Conservation (phyloP, 2,113 vertebrate genomes). For the Pseudorectes ferrugineus region DNA sequence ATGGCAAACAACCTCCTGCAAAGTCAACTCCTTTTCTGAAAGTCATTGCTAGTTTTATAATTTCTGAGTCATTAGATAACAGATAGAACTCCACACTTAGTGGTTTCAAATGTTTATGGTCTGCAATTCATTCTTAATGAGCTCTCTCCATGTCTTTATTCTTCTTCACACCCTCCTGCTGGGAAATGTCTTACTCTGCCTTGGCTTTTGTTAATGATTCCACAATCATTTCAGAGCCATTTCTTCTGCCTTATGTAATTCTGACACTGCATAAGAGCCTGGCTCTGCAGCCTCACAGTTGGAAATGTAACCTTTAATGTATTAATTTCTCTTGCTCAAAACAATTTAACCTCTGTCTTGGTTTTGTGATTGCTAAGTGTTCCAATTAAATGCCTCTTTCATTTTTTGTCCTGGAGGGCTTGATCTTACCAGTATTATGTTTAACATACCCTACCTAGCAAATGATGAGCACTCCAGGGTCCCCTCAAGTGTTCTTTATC, state of each 20-base stretch:
- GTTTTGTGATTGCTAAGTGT: slow-evolving; percentile 85
- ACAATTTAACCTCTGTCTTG: slow-evolving; percentile 88
- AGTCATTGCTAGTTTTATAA: slow-evolving; percentile 85
- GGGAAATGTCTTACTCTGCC: slow-evolving; percentile 84
- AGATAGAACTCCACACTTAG: slow-evolving; percentile 86
- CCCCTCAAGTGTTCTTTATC: slow-evolving; percentile 48
- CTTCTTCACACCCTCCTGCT: slow-evolving; percentile 82
- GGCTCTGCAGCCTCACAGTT: slow-evolving; percentile 80
- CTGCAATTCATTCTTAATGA: slow-evolving; percentile 90
- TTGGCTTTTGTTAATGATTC: slow-evolving; percentile 84
- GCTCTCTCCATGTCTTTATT: slow-evolving; percentile 86
- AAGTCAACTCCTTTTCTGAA: slow-evolving; percentile 83
- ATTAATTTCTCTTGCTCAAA: slow-evolving; percentile 89
- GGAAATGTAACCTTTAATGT: slow-evolving; percentile 88
- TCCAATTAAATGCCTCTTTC: slow-evolving; percentile 82
- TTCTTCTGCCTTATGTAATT: slow-evolving; percentile 84
- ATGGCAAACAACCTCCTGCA: slow-evolving; percentile 78
- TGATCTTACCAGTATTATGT: slow-evolving; percentile 66
- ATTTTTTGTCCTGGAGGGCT: slow-evolving; percentile 78
- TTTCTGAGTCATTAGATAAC: slow-evolving; percentile 88
- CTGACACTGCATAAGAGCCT: slow-evolving; percentile 76
- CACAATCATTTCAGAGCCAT: slow-evolving; percentile 83
- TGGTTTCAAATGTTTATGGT: slow-evolving; percentile 88
- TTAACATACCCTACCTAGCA: slow-evolving; percentile 59
- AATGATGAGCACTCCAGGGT: slow-evolving; percentile 36